phyloP scores from a whole-genome alignment of 2,113 vertebrate species.

The Athene noctua region DNA sequence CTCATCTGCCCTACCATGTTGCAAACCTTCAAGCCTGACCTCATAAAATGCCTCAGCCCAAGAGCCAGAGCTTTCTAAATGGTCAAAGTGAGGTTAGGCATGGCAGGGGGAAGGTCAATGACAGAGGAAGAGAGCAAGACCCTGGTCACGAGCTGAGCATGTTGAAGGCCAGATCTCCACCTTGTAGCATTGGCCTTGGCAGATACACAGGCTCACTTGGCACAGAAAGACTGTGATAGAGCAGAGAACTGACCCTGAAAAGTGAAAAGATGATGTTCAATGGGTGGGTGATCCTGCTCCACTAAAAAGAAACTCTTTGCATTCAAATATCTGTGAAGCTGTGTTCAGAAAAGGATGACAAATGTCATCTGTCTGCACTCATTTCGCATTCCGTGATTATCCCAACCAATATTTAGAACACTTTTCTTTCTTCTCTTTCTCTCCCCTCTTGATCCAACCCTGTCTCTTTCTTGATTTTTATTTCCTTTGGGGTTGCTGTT shows the following conservation, averaged over 20 bases:
- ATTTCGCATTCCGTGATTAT: not conserved
- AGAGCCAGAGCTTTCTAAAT: not conserved
- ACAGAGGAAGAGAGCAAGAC: not conserved
- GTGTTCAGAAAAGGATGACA: not conserved
- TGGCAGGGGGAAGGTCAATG: accelerated
- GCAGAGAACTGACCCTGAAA: not conserved
- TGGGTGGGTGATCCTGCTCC: not conserved
- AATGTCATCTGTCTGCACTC: not conserved
- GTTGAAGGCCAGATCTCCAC: not conserved
- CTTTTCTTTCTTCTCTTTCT: not conserved
- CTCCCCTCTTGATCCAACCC: not conserved
- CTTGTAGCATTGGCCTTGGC: not conserved
- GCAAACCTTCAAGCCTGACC: not conserved
- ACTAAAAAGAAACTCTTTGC: not conserved
- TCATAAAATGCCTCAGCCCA: not conserved
- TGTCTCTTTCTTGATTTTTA: not conserved
- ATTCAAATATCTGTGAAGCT: not conserved
- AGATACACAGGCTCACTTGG: not conserved
- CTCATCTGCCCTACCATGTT: not conserved
- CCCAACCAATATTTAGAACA: not conserved
- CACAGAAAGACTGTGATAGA: not conserved
- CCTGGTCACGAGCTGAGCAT: not conserved
- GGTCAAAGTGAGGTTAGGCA: not conserved
- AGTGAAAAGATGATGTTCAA: not conserved
- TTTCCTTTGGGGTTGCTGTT: not conserved